Evolutionary conservation across 2,888 invertebrate species (phyloP).

Genomic region (Agapostemon virescens): DNA sequence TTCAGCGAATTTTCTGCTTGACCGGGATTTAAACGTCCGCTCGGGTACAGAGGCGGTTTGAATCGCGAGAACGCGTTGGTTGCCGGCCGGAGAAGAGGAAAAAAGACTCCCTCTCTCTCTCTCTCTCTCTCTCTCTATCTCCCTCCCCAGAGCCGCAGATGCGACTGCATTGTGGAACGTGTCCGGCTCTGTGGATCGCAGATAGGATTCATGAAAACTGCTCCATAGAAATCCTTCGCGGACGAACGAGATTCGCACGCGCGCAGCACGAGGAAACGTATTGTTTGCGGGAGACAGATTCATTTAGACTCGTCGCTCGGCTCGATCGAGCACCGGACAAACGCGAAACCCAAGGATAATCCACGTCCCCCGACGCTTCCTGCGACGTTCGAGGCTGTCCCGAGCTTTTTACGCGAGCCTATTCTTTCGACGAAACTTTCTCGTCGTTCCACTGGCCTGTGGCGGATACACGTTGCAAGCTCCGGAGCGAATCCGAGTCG

Average conservation of each 20-base stretch:
- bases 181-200: slow-evolving; percentile 60
- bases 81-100: not conserved
- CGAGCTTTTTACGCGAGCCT: slow-evolving; percentile 14
- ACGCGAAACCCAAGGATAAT: slow-evolving; percentile 30
- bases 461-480: not conserved
- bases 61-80: slow-evolving; percentile 14
- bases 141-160: not conserved
- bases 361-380: slow-evolving; percentile 29
- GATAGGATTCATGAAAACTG: slow-evolving; percentile 73
- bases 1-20: slow-evolving; percentile 17
- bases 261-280: slow-evolving; percentile 42
- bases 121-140: not conserved
- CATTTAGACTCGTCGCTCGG: slow-evolving; percentile 65
- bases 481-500: not conserved
- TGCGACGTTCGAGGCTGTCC: slow-evolving; percentile 25
- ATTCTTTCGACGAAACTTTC: not conserved
- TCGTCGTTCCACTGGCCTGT: not conserved
- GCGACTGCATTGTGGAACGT: slow-evolving; percentile 56
- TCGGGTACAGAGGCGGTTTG: slow-evolving; percentile 11
- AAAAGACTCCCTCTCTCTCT: not conserved
- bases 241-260: slow-evolving; percentile 33
- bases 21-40: slow-evolving; percentile 37
- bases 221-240: slow-evolving; percentile 61
- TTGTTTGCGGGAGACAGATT: slow-evolving; percentile 67
- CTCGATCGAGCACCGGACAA: slow-evolving; percentile 52